These are phyloP conservation scores for Drosophila picticornis DNA, from an alignment of 2,888 invertebrate genomes.

Conservation along the genomic window DNA sequence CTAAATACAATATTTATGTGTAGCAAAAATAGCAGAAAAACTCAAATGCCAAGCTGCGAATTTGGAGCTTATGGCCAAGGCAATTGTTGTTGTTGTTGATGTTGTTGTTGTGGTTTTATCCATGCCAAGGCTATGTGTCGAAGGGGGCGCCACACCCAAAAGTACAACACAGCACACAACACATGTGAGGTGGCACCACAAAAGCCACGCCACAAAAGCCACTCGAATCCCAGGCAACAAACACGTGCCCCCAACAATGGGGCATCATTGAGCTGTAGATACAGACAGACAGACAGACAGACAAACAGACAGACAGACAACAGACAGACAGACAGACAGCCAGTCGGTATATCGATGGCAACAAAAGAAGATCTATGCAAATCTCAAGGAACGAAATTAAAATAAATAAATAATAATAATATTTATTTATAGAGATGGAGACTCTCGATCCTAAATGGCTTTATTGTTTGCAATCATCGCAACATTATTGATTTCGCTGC, in stretches of 20 bases:
- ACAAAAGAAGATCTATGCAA: slow-evolving; percentile 63
- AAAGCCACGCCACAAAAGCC: slow-evolving; percentile 30
- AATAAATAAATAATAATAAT: slow-evolving; percentile 58
- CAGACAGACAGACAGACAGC: slow-evolving; percentile 34
- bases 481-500: slow-evolving; percentile 58
- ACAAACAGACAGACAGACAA: slow-evolving; percentile 40
- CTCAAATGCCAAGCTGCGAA: slow-evolving; percentile 48
- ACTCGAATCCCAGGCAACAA: slow-evolving; percentile 22
- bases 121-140: slow-evolving; percentile 66
- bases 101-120: slow-evolving; percentile 21
- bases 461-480: slow-evolving; percentile 68
- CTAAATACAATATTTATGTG: slow-evolving; percentile 61
- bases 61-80: slow-evolving; percentile 58
- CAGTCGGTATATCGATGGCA: slow-evolving; percentile 59
- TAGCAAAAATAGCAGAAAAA: slow-evolving; percentile 27
- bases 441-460: slow-evolving; percentile 57
- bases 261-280: slow-evolving; percentile 40
- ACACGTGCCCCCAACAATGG: slow-evolving; percentile 59
- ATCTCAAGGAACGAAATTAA: slow-evolving; percentile 40
- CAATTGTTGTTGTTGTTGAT: slow-evolving; percentile 32
- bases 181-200: slow-evolving; percentile 32
- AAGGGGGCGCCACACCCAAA: slow-evolving; percentile 57
- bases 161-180: slow-evolving; percentile 42
- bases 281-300: slow-evolving; percentile 6
- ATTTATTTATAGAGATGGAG: slow-evolving; percentile 64